Percentiles rank a stretch among this genome's conserved stretches.
Evolutionary conservation across 1,140 invertebrate genomes (phyloP).

Genomic region (Mylabris phalerata): DNA sequence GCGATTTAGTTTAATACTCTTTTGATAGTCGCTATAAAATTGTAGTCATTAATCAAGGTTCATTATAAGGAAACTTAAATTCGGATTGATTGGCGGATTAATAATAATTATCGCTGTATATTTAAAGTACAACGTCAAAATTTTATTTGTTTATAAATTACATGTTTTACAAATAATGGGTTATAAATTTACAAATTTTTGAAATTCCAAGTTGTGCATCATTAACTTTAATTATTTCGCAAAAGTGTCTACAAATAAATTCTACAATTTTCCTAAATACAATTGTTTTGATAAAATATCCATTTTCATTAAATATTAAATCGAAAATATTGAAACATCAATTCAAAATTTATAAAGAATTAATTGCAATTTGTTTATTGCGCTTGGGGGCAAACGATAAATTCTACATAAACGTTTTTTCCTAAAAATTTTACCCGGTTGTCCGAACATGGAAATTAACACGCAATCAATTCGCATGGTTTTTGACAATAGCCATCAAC

Average conservation of each 20-base stretch:
- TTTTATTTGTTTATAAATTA: slow-evolving; percentile 32
- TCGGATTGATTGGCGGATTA: background rate
- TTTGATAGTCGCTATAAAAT: no score
- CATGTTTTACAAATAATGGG: slow-evolving; percentile 20
- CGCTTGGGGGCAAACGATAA: no score
- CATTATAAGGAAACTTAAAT: no score
- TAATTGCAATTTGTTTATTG: no score
- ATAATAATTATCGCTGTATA: background rate
- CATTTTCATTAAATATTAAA: background rate
- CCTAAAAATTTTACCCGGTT: slow-evolving; percentile 18
- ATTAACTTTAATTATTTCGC: slow-evolving; percentile 21
- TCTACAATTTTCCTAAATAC: background rate
- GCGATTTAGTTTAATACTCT: no score
- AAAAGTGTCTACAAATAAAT: slow-evolving; percentile 1
- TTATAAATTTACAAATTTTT: slow-evolving; percentile 38
- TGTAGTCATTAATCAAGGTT: no score
- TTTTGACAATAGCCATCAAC: no score
- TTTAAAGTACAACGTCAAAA: slow-evolving; percentile 26
- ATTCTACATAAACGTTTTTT: background rate
- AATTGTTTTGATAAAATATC: background rate
- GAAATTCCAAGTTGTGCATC: slow-evolving; percentile 39
- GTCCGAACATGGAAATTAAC: slow-evolving; percentile 19
- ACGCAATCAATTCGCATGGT: no score
- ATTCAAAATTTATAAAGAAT: no score
- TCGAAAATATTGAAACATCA: no score